phyloP scores from a whole-genome alignment of 1,140 invertebrate species.

The Bombus turneri region DNA sequence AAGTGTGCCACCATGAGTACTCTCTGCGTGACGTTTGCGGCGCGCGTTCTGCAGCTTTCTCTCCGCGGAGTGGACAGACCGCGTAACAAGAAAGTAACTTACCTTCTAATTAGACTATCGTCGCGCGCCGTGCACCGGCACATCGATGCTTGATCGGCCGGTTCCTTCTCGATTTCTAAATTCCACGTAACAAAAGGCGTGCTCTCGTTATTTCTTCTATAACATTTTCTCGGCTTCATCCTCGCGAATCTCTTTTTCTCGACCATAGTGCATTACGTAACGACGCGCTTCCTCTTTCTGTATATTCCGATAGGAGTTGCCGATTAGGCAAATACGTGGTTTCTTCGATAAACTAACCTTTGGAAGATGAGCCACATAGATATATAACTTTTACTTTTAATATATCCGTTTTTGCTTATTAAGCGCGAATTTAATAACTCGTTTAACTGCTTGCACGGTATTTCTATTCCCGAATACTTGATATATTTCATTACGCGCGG shows the following conservation, averaged over 20 bases:
- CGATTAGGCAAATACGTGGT: neutral
- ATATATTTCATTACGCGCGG: neutral
- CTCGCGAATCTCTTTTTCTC: too few relatives aligned
- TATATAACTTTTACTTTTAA: too few relatives aligned
- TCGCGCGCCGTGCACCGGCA: neutral
- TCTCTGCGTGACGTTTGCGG: conserved; percentile 65
- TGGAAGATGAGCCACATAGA: neutral
- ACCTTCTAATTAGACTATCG: conserved; percentile 29
- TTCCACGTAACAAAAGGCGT: neutral
- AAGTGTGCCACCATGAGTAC: conserved; percentile 63
- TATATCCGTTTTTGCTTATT: neutral
- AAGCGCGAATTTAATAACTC: neutral
- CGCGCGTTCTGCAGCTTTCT: conserved; percentile 67
- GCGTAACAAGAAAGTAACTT: conserved; percentile 43
- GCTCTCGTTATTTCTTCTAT: neutral
- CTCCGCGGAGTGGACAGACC: conserved; percentile 49
- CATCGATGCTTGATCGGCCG: neutral
- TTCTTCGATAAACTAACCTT: neutral
- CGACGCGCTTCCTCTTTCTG: neutral
- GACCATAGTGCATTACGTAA: neutral
- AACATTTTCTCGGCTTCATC: neutral
- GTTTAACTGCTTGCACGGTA: neutral
- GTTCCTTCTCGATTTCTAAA: conserved; percentile 5
- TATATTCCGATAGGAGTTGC: neutral
- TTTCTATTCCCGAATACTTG: neutral